These are phyloP conservation scores for Halcyon badia DNA, from an alignment of 2,797 vertebrate species.

Conservation along the genomic window DNA sequence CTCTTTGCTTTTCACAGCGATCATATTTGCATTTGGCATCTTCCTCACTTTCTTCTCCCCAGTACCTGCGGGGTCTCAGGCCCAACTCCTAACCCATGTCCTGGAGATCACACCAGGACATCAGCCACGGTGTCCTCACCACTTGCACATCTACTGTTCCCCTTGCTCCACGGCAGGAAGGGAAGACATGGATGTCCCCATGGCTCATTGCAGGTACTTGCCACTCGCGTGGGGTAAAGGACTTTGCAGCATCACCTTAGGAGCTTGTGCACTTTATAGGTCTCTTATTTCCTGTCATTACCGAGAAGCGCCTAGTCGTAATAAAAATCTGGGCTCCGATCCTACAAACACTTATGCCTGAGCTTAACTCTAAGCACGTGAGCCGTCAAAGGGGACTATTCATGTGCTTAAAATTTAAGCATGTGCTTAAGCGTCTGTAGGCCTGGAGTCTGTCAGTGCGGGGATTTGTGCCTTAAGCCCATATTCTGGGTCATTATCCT, in stretches of 20 bases:
- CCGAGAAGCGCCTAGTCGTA: conserved; percentile 18
- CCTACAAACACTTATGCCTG: conserved; percentile 63
- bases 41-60: neutral
- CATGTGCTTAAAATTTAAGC: conserved; percentile 72
- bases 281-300: conserved; percentile 43
- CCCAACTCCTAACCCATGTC: accelerated
- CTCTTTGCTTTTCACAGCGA: neutral
- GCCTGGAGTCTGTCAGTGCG: conserved; percentile 20
- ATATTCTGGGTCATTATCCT: conserved; percentile 69
- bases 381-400: conserved; percentile 65
- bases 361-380: conserved; percentile 66
- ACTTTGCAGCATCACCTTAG: neutral
- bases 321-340: conserved; percentile 67
- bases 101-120: neutral
- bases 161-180: neutral
- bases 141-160: neutral
- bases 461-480: conserved; percentile 69
- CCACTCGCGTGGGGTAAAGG: neutral
- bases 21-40: neutral
- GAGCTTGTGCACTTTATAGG: neutral
- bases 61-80: neutral
- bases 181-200: neutral
- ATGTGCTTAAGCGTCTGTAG: conserved; percentile 60
- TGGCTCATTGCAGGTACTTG: accelerated
- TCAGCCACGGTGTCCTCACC: neutral